Evolutionary conservation across 2,888 invertebrate species (phyloP), one percentile per base, ranked within the genome.

Genomic region (Chironomus riparius): DNA sequence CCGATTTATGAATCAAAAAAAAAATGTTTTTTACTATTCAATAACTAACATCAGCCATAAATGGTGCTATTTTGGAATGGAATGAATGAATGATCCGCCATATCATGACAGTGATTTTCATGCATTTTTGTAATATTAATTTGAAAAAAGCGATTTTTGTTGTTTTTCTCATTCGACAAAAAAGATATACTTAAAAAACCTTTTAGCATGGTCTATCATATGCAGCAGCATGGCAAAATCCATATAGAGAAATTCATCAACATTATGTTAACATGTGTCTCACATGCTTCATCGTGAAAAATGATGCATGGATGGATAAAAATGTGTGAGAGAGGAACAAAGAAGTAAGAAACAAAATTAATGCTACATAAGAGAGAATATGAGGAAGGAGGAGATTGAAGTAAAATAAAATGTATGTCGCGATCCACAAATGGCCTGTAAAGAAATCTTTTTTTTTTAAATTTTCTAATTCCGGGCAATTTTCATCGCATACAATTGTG

Each of bases 371-470:
- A 56, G 56, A 15, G 50, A 50, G 56, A 56, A 15, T 56, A 18
- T 7, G 56, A 50, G 3, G 56, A 56, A 56, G 56, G 50, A 56
- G 56, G 56, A 56, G 56, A 15, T 50, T n/a, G 50, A 50, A 15
- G 50, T 15, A 50, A 50, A 18, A 18, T 18, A 56, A 56, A 56
- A 56, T 56, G 56, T 47, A 47, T 70, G 71, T 71, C 71, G 71
- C 24, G 71, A 71, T 71, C 71, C 71, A 71, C 48, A 71, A 71
- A 71, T 71, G 71, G 71, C 13, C 71, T 47, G 50, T 65, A 38
- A 69, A 69, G 47, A 69, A 70, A 21, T 71, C 47, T 71, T 22
- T 21, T 22, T 24, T 48, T n/a, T n/a, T 50, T 50, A 28, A 1
- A 18, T 56, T 56, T 56, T 56, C 56, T 56, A 56, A 56, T 56